Evolutionary conservation across 2,113 vertebrate species (phyloP).

Genomic region (Dissostichus mawsoni): DNA sequence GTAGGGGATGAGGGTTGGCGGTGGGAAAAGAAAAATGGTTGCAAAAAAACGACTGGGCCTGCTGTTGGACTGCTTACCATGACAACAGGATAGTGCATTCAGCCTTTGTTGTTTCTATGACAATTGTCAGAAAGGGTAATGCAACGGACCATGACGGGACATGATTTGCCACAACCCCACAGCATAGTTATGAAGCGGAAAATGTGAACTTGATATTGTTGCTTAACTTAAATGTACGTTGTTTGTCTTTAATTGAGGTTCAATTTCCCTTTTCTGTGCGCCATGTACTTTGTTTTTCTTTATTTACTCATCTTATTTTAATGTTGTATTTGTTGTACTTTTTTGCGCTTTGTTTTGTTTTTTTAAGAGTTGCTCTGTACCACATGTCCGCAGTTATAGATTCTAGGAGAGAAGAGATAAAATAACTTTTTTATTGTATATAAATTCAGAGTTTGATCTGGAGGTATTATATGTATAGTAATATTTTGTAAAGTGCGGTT

Average conservation of each 20-base stretch:
- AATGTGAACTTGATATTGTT: conserved; percentile 69
- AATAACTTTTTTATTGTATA: conserved; percentile 76
- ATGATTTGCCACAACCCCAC: conserved; percentile 58
- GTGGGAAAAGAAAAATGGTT: conserved; percentile 6
- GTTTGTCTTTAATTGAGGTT: conserved; percentile 60
- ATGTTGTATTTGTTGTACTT: conserved; percentile 65
- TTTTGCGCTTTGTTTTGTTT: conserved; percentile 47
- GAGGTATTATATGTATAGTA: conserved; percentile 70
- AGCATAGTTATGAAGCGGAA: conserved; percentile 39
- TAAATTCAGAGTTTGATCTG: conserved; percentile 69
- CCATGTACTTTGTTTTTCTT: conserved; percentile 48
- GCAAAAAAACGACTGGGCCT: conserved; percentile 40
- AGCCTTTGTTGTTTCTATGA: conserved; percentile 68
- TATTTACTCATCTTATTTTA: conserved; percentile 48
- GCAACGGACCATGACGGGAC: conserved; percentile 45
- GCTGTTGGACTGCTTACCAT: conserved; percentile 56
- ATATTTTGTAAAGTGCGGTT: conserved; percentile 80
- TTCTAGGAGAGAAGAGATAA: conserved; percentile 49
- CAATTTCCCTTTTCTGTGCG: conserved; percentile 50
- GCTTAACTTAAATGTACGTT: conserved; percentile 67
- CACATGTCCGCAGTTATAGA: conserved; percentile 50
- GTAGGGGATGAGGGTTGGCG: conserved; percentile 45
- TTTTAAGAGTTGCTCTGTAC: conserved; percentile 40
- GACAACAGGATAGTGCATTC: conserved; percentile 61
- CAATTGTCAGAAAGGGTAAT: conserved; percentile 61